These are phyloP conservation scores for Corythucha ciliata DNA, from an alignment of 2,888 invertebrate species.

Conservation along the genomic window DNA sequence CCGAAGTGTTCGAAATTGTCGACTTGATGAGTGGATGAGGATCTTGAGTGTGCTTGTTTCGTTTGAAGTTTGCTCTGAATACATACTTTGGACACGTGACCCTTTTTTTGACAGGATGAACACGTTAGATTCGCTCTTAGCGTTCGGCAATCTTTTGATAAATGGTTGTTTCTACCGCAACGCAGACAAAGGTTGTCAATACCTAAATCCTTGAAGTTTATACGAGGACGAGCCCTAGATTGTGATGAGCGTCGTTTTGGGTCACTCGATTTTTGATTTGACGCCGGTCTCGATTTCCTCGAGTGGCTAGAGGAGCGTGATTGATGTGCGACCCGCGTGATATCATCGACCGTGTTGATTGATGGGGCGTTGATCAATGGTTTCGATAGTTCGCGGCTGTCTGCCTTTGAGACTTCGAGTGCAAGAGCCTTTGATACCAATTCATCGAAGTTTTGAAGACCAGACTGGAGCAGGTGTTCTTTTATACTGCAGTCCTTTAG, in stretches of 20 bases:
- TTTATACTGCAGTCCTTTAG: neutral
- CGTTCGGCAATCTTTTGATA: constrained; percentile 14
- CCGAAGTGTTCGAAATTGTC: constrained; percentile 3
- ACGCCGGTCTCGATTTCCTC: no score
- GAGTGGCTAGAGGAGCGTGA: no score
- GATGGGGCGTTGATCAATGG: no score
- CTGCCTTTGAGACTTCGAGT: no score
- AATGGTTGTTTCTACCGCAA: constrained; percentile 21
- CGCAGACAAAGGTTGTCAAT: constrained; percentile 14
- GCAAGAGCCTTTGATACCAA: no score
- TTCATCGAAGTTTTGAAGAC: no score
- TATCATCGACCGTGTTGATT: no score
- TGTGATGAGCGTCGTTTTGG: no score
- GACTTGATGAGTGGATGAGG: constrained; percentile 1
- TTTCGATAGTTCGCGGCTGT: no score
- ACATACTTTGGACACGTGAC: constrained; percentile 21
- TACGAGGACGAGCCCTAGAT: no score
- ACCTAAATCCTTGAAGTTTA: constrained; percentile 7
- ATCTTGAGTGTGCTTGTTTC: constrained; percentile 7
- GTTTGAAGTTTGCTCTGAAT: constrained; percentile 11
- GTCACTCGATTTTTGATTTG: no score
- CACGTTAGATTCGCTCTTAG: constrained; percentile 1
- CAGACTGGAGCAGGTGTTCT: constrained; percentile 7
- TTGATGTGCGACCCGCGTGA: no score
- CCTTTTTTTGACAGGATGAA: constrained; percentile 15